Conservation (phyloP, 2,797 vertebrate species). For the Labeo calbasu region DNA sequence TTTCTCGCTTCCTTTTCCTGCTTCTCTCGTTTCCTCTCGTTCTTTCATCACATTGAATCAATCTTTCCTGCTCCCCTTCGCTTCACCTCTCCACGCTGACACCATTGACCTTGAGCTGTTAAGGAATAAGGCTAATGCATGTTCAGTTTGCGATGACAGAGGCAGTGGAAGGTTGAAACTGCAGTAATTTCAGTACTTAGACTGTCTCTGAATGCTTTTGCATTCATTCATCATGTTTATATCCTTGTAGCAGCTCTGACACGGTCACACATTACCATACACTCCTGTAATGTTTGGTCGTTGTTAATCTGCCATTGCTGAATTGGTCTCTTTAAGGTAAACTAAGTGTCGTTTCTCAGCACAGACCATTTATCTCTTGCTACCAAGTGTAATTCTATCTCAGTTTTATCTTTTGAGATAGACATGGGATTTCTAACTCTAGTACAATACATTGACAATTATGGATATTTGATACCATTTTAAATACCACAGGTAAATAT, state of each 20-base stretch:
- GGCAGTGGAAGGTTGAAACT: not conserved
- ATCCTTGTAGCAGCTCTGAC: not conserved
- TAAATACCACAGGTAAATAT: not conserved
- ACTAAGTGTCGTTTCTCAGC: not conserved
- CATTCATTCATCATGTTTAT: constrained; percentile 16
- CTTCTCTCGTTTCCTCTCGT: not conserved
- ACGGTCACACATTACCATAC: constrained; percentile 11
- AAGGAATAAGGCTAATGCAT: not conserved
- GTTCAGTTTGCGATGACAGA: not conserved
- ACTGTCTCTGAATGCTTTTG: not conserved
- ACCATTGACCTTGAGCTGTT: constrained; percentile 12
- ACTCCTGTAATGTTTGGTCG: not conserved
- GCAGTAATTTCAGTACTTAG: not conserved
- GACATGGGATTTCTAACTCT: not conserved
- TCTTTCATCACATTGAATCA: too few relatives aligned
- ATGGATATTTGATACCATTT: not conserved
- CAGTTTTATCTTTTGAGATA: not conserved
- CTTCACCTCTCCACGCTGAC: not conserved
- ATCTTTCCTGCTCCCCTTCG: not conserved
- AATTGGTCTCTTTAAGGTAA: constrained; percentile 3
- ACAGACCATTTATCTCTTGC: not conserved
- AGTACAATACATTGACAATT: not conserved
- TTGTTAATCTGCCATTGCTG: not conserved
- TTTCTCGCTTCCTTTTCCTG: not conserved
- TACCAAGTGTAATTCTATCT: not conserved